phyloP scores from a whole-genome alignment of 2,113 vertebrate genomes.

The Aptenodytes patagonicus region DNA sequence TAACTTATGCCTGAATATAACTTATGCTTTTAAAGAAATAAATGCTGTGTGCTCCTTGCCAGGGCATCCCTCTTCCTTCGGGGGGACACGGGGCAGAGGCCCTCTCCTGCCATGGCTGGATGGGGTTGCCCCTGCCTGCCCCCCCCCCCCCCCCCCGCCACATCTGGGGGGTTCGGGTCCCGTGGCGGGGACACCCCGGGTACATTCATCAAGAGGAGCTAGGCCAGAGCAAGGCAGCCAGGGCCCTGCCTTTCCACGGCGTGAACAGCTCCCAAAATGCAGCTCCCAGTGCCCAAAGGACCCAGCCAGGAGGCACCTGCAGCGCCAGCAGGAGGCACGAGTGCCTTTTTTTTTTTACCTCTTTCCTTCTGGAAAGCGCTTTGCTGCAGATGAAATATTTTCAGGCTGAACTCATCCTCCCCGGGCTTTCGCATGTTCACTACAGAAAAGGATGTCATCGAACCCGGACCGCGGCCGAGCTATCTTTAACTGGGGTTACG shows the following conservation, averaged over 20 bases:
- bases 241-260: not conserved
- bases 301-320: not conserved
- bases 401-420: not conserved
- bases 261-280: not conserved
- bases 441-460: not conserved
- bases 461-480: not conserved
- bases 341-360: not conserved
- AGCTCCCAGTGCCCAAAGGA: not conserved
- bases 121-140: no score
- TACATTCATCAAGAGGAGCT: fast-evolving
- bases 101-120: not conserved
- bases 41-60: not conserved
- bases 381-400: not conserved
- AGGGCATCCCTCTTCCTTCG: no score
- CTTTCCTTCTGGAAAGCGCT: not conserved
- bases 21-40: not conserved
- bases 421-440: fast-evolving
- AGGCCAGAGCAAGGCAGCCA: not conserved
- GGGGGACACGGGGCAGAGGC: not conserved
- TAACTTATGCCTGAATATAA: fast-evolving
- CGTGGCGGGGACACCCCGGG: fast-evolving
- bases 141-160: no score
- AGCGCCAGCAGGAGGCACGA: not conserved
- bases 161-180: no score
- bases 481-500: not conserved